Base-by-base conservation (phyloP, 1,140 invertebrate species). In the Glossosoma conforme region DNA sequence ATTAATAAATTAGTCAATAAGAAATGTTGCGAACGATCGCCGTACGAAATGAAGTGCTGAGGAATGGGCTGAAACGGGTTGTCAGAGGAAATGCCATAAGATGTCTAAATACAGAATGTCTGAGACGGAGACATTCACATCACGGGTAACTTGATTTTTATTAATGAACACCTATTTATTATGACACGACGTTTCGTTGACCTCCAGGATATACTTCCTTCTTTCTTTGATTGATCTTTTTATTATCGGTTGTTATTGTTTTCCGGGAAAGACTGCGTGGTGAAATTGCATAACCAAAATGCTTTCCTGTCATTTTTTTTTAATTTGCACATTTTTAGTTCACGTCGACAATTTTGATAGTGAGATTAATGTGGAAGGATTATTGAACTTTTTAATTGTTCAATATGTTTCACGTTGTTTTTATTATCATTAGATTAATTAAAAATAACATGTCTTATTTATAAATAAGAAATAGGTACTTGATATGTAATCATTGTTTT, bases 21-120 rank as follows among this genome's bases (percentile, higher is more conserved):
- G 43, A 73, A 66, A 85, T 85, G 78, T 72, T 80, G 69, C 77
- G 81, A 72, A 83, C 80, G 61, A 76, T 78, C 64, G 67, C 77
- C 57, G 65, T 80, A 66, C 80, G 82, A 74, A 83, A 80, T 62
- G 81, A 81, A 60, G 69, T 81, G 53, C 63, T 79, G 57, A 78
- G 75, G 59, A 70, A 75, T 59, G 74, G 76, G 59, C 59, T 82
- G 14, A 77, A 75, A 66, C 81, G 75, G 70, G 67, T 71, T 52
- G 61, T 78, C 30, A 67, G 76, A 54, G 70, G 63, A 38, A 83
- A 80, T 65, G 57, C 75, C 54, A 68, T 78, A 40, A 77, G 79
- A 67, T 80, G 78, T 64, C 53, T 82, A 44, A 74, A 72, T 40
- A 75, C 77, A 51, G 79, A 81, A 65, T 77, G 78, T 65, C 64